Evolutionary conservation across 2,113 vertebrate genomes (phyloP), one percentile per base, ranked within the genome.

Genomic region (Neolamprologus kungweensis): DNA sequence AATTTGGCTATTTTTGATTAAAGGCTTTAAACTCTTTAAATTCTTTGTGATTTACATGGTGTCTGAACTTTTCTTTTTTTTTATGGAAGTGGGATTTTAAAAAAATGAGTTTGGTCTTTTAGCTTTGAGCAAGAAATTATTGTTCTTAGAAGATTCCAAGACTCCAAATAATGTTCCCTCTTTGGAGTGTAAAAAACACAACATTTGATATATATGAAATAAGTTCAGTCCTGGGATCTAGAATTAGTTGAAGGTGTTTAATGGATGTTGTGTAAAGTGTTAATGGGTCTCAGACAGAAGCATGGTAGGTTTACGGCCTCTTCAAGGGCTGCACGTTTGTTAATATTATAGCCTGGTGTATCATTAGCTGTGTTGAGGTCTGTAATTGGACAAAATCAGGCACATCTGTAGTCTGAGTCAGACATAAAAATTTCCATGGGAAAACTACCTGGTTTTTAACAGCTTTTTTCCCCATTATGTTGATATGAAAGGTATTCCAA

Each of bases 371-470:
- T 88, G 83, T 89, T 84, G 84, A 86, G 21, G 87, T 35, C 91
- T 91, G 45, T 93, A 93, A 91, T 91, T 42, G 84, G 40, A 71
- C 54, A 5, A 73, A 68, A 47, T 14, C 55, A 16, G 37, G 60
- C 87, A 82, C 88, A 89, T 82, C 87, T 91, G 88, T 82, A 23
- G 54, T 81, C 73, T 45, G 85, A 79, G 45, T 78, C 63, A 7
- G 82, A 33, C 51, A 68, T 87, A 83, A 88, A 90, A 75, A 26
- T 93, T 95, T 92, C 91, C 94, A 86, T 93, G 92, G 93, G 91
- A 94, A 91, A 55, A 23, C 19, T 17, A 54, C 12, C 28, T 6
- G 31, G 3, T 35, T 53, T 51, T 54, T 35, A 35, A 53, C n/a
- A 68, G 31, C 13, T 12, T 75, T 33, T 19, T 5, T 0, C 58